Percentiles rank a stretch among this genome's conserved stretches.
These are phyloP conservation scores for Ashinkailepas kermadecensis DNA, from an alignment of 2,888 invertebrate genomes.

Conservation along the genomic window DNA sequence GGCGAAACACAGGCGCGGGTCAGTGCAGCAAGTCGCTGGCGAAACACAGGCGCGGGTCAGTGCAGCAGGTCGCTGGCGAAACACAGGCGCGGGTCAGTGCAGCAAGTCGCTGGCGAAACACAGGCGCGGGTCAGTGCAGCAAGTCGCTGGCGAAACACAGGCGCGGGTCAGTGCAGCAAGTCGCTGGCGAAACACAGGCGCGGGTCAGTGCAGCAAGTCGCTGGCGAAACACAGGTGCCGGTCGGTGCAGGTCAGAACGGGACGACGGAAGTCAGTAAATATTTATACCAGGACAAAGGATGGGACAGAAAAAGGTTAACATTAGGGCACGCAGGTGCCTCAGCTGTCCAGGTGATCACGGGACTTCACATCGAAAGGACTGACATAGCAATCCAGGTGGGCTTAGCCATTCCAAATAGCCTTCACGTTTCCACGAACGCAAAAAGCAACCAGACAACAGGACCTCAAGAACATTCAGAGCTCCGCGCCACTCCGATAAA, in stretches of 20 bases:
- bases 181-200: conserved; percentile 51
- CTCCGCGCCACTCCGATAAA: too few species aligned
- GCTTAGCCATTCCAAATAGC: too few species aligned
- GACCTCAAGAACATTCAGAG: too few species aligned
- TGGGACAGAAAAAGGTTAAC: too few species aligned
- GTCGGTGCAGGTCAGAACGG: not conserved
- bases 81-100: conserved; percentile 29
- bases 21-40: conserved; percentile 65
- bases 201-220: conserved; percentile 61
- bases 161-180: conserved; percentile 53
- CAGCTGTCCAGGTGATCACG: too few species aligned
- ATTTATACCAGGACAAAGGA: too few species aligned
- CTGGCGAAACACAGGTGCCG: conserved; percentile 40
- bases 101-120: conserved; percentile 63
- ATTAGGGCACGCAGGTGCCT: too few species aligned
- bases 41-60: conserved; percentile 23
- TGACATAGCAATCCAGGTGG: too few species aligned
- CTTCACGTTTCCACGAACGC: too few species aligned
- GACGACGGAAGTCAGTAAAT: too few species aligned
- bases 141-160: conserved; percentile 57
- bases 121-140: conserved; percentile 45
- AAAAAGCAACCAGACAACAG: too few species aligned
- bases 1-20: conserved; percentile 32
- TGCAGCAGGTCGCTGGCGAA: conserved; percentile 65
- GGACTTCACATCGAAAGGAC: too few species aligned